phyloP scores from a whole-genome alignment of 2,888 invertebrate species.

The Acleris emargana region DNA sequence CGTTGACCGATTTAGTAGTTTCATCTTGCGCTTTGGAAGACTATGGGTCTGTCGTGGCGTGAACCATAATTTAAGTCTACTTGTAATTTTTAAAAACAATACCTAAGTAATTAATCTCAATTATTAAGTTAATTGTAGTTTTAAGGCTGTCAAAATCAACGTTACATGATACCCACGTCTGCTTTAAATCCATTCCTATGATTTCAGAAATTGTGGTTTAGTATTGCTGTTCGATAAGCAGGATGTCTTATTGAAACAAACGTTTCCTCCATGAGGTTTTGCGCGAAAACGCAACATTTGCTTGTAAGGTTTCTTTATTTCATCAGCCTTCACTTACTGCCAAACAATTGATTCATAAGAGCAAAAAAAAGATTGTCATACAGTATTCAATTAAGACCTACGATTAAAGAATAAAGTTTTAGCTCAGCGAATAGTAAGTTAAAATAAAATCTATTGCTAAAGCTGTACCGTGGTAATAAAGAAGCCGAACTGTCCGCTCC shows the following conservation, averaged over 20 bases:
- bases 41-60: constrained; percentile 3
- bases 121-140: constrained; percentile 15
- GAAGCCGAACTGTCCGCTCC: too few relatives aligned
- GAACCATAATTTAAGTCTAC: constrained; percentile 12
- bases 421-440: too few relatives aligned
- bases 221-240: background rate
- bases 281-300: background rate
- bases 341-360: too few relatives aligned
- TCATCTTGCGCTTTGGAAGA: constrained; percentile 15
- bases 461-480: too few relatives aligned
- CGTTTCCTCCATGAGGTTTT: background rate
- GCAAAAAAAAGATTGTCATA: too few relatives aligned
- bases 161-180: background rate
- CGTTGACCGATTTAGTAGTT: background rate
- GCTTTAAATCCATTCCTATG: background rate
- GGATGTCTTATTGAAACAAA: background rate
- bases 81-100: constrained; percentile 17
- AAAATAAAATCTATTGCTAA: too few relatives aligned
- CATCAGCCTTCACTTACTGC: too few relatives aligned
- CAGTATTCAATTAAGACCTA: too few relatives aligned
- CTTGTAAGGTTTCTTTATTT: too few relatives aligned
- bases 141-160: constrained; percentile 16
- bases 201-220: background rate
- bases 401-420: too few relatives aligned
- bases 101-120: constrained; percentile 28